These are phyloP conservation scores for Daphoenositta chrysoptera DNA, from an alignment of 2,113 vertebrate species.

Conservation along the genomic window DNA sequence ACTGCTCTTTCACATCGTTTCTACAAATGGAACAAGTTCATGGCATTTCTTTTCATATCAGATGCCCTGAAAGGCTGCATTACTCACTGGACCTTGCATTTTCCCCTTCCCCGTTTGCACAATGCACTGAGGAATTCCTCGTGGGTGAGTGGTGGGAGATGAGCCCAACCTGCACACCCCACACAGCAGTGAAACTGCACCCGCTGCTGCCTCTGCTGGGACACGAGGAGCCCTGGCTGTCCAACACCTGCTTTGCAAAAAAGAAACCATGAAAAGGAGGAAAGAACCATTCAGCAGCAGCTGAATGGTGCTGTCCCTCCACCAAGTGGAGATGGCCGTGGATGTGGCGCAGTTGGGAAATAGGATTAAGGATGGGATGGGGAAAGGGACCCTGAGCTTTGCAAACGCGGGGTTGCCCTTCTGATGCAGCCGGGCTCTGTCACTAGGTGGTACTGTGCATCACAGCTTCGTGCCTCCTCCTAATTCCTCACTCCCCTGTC, in stretches of 20 bases:
- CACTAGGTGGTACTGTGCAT: slow-evolving; percentile 67
- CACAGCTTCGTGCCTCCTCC: background rate
- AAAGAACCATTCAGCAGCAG: background rate
- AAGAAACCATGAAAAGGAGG: background rate
- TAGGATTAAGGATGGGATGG: background rate
- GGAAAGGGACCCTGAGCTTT: background rate
- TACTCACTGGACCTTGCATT: slow-evolving; percentile 44
- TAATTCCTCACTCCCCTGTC: background rate
- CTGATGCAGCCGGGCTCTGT: slow-evolving; percentile 7
- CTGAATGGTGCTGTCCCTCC: background rate
- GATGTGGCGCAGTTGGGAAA: background rate
- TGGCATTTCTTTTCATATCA: slow-evolving; percentile 53
- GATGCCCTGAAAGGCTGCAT: slow-evolving; percentile 22
- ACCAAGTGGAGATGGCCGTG: fast-evolving
- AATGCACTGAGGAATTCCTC: slow-evolving; percentile 28
- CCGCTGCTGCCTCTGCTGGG: fast-evolving
- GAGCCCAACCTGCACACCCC: slow-evolving; percentile 7
- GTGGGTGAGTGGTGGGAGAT: background rate
- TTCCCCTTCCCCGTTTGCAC: background rate
- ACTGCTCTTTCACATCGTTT: slow-evolving; percentile 23
- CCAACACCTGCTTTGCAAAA: background rate
- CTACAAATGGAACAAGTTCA: background rate
- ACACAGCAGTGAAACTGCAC: fast-evolving
- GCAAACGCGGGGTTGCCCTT: background rate
- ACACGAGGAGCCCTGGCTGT: background rate